Evolutionary conservation across 2,888 invertebrate species (phyloP), one percentile per base, ranked within the genome.

Genomic region (Formica aserva): DNA sequence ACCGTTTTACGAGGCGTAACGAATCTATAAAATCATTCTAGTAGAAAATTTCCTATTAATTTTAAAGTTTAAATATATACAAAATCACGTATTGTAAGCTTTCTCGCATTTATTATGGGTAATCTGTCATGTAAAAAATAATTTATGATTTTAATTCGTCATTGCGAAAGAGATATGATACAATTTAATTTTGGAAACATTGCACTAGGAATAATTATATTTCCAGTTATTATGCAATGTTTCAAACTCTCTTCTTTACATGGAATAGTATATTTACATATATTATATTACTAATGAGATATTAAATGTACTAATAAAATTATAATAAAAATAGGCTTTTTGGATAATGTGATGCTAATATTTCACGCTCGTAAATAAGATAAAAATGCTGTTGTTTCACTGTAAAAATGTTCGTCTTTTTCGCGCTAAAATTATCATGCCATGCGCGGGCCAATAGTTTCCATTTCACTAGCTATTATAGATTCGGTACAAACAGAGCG

Each of bases 401-500:
- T 52, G 9, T n/a, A 9, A 41, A 35, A 57, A 60, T 69, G 29
- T 60, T 26, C 67, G n/a, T 15, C n/a, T 41, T 48, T 18, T 8
- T 48, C 65, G 22, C 41, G 60, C 22, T 78, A 22, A 32, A 77
- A 78, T 77, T 66, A 77, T 9, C 26, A 78, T 87, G 80, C 80
- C 87, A 67, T 62, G 62, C 67, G 81, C 48, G 81, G 72, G 85
- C 82, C 81, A 85, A 88, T 82, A 86, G 72, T 88, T 89, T 89
- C 84, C 85, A 85, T 89, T 89, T 89, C 89, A 86, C 87, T 82
- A 57, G 75, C 55, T n/a, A 48, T 48, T 48, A 48, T 82, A 74
- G 86, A 88, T 89, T 89, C 84, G 87, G 81, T 80, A 85, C 83
- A 45, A 89, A 83, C 85, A 82, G 85, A 76, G 78, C 75, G 69